Percentiles rank a stretch among this genome's conserved stretches.
Evolutionary conservation across 2,797 vertebrate genomes (phyloP).

Genomic region (Apogon hyalosoma): DNA sequence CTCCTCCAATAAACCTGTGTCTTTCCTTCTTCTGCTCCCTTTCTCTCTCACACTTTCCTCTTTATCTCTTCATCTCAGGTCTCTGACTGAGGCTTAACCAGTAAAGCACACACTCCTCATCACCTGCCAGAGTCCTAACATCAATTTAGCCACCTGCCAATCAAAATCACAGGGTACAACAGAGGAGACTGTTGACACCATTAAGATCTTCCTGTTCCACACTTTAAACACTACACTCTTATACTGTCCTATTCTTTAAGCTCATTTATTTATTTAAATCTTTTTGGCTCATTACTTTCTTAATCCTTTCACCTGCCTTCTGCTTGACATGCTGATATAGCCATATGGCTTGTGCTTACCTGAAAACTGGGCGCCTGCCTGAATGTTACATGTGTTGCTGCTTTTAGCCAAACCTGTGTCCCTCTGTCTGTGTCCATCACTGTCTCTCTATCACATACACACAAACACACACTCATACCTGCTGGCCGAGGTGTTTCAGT

Average conservation of each 20-base stretch:
- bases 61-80: conserved; percentile 32
- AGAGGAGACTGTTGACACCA: conserved; percentile 1
- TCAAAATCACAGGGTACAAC: conserved; percentile 65
- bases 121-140: conserved; percentile 70
- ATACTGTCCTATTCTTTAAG: neutral
- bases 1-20: neutral
- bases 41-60: neutral
- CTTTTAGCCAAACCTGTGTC: neutral
- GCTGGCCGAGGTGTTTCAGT: conserved; percentile 90
- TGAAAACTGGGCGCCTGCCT: conserved; percentile 39
- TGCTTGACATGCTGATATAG: conserved; percentile 39
- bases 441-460: conserved; percentile 1
- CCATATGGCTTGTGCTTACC: conserved; percentile 65
- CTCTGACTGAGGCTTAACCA: conserved; percentile 44
- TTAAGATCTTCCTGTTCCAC: neutral
- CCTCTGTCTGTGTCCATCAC: conserved; percentile 20
- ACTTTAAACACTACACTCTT: neutral
- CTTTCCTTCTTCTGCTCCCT: neutral
- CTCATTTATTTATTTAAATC: neutral
- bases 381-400: conserved; percentile 5
- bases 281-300: conserved; percentile 19
- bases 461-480: conserved; percentile 80
- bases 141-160: conserved; percentile 70
- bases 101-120: conserved; percentile 40
- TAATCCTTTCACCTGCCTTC: conserved; percentile 21